Evolutionary conservation across 2,888 invertebrate genomes (phyloP).

Genomic region (Argynnis bischoffii): DNA sequence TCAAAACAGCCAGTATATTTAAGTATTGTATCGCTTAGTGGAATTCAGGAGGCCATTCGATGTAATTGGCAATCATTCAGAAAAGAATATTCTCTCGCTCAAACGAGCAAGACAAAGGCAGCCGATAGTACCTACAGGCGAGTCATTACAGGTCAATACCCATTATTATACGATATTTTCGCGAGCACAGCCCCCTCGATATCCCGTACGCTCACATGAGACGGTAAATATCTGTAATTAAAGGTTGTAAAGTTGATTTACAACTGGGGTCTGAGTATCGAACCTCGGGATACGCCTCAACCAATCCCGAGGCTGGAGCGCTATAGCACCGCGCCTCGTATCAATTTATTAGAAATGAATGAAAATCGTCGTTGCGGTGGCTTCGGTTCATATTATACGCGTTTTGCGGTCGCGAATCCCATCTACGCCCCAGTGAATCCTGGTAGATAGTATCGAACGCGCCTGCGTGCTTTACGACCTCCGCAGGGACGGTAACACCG

Average conservation of each 20-base stretch:
- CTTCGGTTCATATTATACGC: slow-evolving; percentile 69
- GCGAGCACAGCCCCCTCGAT: slow-evolving; percentile 78
- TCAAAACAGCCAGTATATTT: slow-evolving; percentile 65
- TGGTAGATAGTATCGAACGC: slow-evolving; percentile 73
- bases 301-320: slow-evolving; percentile 65
- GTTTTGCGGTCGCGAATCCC: slow-evolving; percentile 75
- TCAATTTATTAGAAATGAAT: slow-evolving; percentile 82
- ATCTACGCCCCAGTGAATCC: slow-evolving; percentile 64
- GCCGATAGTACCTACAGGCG: slow-evolving; percentile 79
- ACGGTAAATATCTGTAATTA: slow-evolving; percentile 82
- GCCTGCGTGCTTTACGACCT: slow-evolving; percentile 75
- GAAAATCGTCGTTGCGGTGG: slow-evolving; percentile 78
- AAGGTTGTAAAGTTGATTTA: slow-evolving; percentile 83
- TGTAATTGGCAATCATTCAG: slow-evolving; percentile 82
- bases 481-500: slow-evolving; percentile 77
- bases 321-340: slow-evolving; percentile 65
- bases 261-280: slow-evolving; percentile 74
- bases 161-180: slow-evolving; percentile 82
- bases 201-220: slow-evolving; percentile 77
- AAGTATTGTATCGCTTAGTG: slow-evolving; percentile 69
- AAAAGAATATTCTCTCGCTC: slow-evolving; percentile 75
- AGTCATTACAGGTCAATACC: slow-evolving; percentile 81
- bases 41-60: slow-evolving; percentile 78
- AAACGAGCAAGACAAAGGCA: slow-evolving; percentile 80
- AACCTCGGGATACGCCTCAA: slow-evolving; percentile 70